Evolutionary conservation across 2,797 vertebrate genomes (phyloP).

Genomic region (Sternarchorhynchus goeldii): DNA sequence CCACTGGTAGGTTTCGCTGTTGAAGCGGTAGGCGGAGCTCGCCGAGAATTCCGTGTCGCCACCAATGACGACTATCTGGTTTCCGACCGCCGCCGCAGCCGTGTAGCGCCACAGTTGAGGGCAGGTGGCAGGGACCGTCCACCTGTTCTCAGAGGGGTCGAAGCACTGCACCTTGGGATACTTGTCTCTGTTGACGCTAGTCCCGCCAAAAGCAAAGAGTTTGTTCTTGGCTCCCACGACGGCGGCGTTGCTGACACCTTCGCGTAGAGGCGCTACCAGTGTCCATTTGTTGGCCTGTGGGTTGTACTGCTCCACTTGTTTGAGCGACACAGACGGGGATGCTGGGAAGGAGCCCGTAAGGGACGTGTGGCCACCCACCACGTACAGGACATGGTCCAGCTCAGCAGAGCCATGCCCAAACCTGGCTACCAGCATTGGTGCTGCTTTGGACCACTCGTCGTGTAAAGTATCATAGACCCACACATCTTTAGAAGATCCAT

Average conservation of each 20-base stretch:
- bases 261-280: constrained; percentile 83
- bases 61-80: constrained; percentile 82
- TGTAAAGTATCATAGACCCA: constrained; percentile 87
- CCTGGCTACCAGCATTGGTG: constrained; percentile 82
- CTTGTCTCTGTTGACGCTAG: constrained; percentile 82
- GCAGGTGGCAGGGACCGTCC: constrained; percentile 81
- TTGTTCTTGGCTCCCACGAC: constrained; percentile 86
- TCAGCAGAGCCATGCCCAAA: constrained; percentile 85
- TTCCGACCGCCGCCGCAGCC: constrained; percentile 81
- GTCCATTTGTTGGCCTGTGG: constrained; percentile 86
- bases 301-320: constrained; percentile 87
- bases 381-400: constrained; percentile 80
- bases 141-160: constrained; percentile 81
- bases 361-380: constrained; percentile 85
- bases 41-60: constrained; percentile 86
- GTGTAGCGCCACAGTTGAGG: constrained; percentile 88
- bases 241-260: constrained; percentile 85
- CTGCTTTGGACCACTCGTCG: constrained; percentile 86
- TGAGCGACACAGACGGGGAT: constrained; percentile 85
- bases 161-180: constrained; percentile 87
- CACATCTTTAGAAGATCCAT: constrained; percentile 84
- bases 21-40: constrained; percentile 84
- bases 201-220: constrained; percentile 85
- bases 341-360: constrained; percentile 82
- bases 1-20: constrained; percentile 89